Evolutionary conservation across 2,888 invertebrate genomes (phyloP), one percentile per base, ranked within the genome.

Genomic region (Mechanitis mazaeus): DNA sequence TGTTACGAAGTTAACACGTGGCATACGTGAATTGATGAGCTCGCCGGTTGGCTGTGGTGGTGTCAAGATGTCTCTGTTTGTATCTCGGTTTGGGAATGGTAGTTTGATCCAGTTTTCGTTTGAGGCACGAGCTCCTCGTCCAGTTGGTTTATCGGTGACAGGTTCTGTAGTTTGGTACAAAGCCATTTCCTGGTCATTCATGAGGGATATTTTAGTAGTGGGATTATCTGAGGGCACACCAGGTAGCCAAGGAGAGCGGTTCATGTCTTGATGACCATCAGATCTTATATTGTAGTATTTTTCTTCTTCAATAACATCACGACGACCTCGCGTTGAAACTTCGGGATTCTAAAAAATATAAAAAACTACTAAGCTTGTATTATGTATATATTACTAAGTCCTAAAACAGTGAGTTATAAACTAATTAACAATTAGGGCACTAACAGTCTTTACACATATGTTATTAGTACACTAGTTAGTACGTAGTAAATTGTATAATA

Each of bases 1-100:
- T 0, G 93, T 94, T 12, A 93, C 92, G 70, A 94, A 94, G 77
- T 93, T 93, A 1, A 93, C 93, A 70, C 93, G 80, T 0, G 93
- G 93, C 80, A 93, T 93, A 69, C 93, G 81, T 3, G 92, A 88
- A 72, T 90, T 91, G 33, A 91, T 85, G 2, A 91, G 81, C 31
- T 92, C 92, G 62, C 91, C 91, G 3, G 90, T 90, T 5, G 91
- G 87, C 69, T 90, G 84, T 0, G 92, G 89, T 42, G 92, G 91
- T 0, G 91, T 85, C 3, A 92, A 79, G n/a, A 88, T 83, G 45
- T 85, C 83, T 68, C 81, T 74, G 59, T 80, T 77, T 60, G 77
- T 59, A 28, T 84, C 81, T 9, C 75, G 81, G 31, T 79, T 79
- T 2, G 91, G 91, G 72, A 89, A 91, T 3, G 92, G 91, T 1